phyloP scores from a whole-genome alignment of 2,113 vertebrate species.

The Upupa epops region DNA sequence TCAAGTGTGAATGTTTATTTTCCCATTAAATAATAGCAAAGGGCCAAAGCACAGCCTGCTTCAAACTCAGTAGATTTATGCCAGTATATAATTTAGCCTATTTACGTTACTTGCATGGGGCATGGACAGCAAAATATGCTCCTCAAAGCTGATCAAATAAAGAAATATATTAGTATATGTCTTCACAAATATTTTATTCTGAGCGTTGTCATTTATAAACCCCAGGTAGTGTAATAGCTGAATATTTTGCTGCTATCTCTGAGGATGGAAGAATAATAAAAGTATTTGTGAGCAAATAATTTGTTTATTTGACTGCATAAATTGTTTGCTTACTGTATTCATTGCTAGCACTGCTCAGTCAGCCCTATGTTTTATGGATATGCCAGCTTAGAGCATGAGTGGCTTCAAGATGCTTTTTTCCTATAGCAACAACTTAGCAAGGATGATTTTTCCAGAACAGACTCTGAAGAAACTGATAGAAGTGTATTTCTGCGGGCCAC shows the following conservation, averaged over 20 bases:
- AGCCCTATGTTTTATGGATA: not conserved
- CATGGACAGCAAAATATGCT: not conserved
- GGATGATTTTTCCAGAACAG: not conserved
- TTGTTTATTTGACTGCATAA: not conserved
- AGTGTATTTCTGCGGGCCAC: not conserved
- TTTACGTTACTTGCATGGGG: not conserved
- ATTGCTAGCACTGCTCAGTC: not conserved
- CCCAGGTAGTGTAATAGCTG: not conserved
- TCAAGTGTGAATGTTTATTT: constrained; percentile 47
- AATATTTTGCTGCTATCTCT: not conserved
- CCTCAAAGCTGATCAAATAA: not conserved
- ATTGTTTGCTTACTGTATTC: not conserved
- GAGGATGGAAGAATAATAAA: not conserved
- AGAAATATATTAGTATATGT: not conserved
- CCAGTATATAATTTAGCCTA: not conserved
- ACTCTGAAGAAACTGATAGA: not conserved
- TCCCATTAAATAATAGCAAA: constrained; percentile 51
- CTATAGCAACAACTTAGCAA: not conserved
- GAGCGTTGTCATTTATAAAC: not conserved
- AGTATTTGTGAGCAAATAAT: not conserved
- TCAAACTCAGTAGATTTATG: not conserved
- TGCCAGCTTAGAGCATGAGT: not conserved
- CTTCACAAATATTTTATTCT: not conserved
- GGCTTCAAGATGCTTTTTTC: not conserved
- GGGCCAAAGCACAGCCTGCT: not conserved